A percentile compares a stretch with the other conserved stretches of the same genome.
phyloP scores from a whole-genome alignment of 2,113 vertebrate species.

The Cepphus grylle region DNA sequence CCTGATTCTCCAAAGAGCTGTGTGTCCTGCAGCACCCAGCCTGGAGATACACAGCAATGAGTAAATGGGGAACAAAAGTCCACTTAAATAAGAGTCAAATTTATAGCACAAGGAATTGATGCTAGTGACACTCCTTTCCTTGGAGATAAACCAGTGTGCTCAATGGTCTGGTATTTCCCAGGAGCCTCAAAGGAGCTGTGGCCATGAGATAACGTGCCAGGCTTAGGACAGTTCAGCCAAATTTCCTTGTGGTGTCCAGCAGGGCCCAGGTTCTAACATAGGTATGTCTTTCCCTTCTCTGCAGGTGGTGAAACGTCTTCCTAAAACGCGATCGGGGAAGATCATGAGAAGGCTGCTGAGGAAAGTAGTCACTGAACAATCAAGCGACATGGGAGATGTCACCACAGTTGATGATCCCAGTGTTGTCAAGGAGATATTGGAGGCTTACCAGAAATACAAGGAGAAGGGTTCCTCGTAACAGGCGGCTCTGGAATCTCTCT shows the following conservation, averaged over 20 bases:
- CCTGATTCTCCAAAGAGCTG: neutral
- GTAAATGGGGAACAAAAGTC: neutral
- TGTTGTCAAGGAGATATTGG: conserved; percentile 81
- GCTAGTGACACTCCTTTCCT: neutral
- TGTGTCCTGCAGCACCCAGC: neutral
- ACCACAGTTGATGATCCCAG: conserved; percentile 89
- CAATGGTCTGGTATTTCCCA: neutral
- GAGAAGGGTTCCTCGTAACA: conserved; percentile 19
- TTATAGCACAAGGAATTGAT: neutral
- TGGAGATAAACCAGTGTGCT: neutral
- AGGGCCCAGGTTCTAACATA: neutral
- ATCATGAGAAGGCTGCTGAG: conserved; percentile 89
- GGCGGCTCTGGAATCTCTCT: neutral
- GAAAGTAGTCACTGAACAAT: conserved; percentile 75
- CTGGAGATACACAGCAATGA: neutral
- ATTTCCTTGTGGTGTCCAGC: neutral
- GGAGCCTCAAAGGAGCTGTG: neutral
- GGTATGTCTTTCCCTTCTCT: neutral
- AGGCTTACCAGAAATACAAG: conserved; percentile 73
- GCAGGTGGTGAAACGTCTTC: conserved; percentile 89
- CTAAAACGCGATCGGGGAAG: conserved; percentile 93
- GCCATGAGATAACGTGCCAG: neutral
- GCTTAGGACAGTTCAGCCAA: neutral
- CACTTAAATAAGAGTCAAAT: neutral
- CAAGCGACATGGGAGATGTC: conserved; percentile 79